Percentiles rank a stretch among this genome's conserved stretches.
phyloP scores from a whole-genome alignment of 1,140 invertebrate species.

The Pseudomyrmex flavicornis region DNA sequence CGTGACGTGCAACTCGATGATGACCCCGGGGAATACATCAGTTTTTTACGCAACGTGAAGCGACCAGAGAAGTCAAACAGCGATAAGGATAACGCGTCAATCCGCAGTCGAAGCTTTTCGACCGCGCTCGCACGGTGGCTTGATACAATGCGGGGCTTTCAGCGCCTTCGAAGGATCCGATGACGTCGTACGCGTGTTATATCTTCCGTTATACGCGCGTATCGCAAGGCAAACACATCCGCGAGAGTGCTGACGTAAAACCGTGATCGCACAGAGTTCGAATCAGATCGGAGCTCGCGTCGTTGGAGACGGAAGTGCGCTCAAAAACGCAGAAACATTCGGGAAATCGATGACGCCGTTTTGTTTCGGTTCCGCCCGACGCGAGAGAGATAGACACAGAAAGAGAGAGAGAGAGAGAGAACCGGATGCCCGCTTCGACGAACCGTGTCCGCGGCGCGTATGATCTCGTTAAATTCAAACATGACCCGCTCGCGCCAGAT shows the following conservation, averaged over 20 bases:
- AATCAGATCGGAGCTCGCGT: conserved; percentile 8
- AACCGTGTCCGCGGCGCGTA: conserved; percentile 36
- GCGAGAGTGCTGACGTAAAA: conserved; percentile 8
- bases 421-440: conserved; percentile 45
- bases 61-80: background rate
- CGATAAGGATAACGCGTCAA: conserved; percentile 19
- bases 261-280: background rate
- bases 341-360: conserved; percentile 50
- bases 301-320: background rate
- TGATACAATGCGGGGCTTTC: too few relatives aligned
- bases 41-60: conserved; percentile 7
- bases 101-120: background rate
- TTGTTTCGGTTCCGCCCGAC: conserved; percentile 6
- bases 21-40: conserved; percentile 3
- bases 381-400: background rate
- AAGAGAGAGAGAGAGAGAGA: background rate
- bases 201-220: background rate
- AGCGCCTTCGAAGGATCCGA: too few relatives aligned
- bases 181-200: background rate
- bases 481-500: conserved; percentile 45
- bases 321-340: background rate
- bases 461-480: conserved; percentile 51
- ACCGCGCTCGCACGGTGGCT: background rate
- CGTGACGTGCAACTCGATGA: background rate
- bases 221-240: background rate